Base-by-base conservation (phyloP, 1,140 invertebrate species). In the Cecropterus lyciades region DNA sequence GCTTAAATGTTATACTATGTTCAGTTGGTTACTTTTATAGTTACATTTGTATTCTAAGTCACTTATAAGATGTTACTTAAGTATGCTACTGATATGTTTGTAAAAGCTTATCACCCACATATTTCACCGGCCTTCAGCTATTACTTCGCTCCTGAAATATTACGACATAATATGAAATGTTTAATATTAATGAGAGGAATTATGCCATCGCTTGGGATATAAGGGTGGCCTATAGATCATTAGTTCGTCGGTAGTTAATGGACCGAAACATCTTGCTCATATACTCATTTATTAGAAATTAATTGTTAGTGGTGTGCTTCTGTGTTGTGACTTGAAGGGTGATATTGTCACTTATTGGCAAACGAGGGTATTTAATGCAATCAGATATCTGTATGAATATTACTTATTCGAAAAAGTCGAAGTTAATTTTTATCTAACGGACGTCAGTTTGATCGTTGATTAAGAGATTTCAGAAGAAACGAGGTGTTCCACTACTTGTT, bases 171-270 rank as follows among this genome's bases (percentile, higher is more conserved):
- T 59, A 33, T 33, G 43, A 59, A 48, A 59, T 59, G 43, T 15
- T 59, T 59, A 59, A 59, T 46, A 59, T 59, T 46, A 59, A 59
- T 59, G 56, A 46, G 24, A 40, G 10, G 42, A 33, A 46, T 27
- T 27, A 15, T 59, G 9, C 8, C 56, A 59, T 30, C 14, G 43
- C 56, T 42, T 59, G 43, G 56, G 55, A 30, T 49, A 13, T 11
- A 30, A 27, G 56, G 56, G 42, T 59, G 20, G 43, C 9, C 45
- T 46, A 48, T 27, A 17, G 20, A 59, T 59, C 56, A 59, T 59
- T 59, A 59, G 56, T 45, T 59, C 17, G 15, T 42, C 52, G 15
- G 52, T 13, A 53, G 30, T 53, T 53, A 53, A 53, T 53, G 51
- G 51, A 27, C 15, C 30, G 51, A 13, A 33, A 51, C 24, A 51